These are phyloP conservation scores for Epistrophella euchroma DNA, from an alignment of 2,888 invertebrate genomes.

Conservation along the genomic window DNA sequence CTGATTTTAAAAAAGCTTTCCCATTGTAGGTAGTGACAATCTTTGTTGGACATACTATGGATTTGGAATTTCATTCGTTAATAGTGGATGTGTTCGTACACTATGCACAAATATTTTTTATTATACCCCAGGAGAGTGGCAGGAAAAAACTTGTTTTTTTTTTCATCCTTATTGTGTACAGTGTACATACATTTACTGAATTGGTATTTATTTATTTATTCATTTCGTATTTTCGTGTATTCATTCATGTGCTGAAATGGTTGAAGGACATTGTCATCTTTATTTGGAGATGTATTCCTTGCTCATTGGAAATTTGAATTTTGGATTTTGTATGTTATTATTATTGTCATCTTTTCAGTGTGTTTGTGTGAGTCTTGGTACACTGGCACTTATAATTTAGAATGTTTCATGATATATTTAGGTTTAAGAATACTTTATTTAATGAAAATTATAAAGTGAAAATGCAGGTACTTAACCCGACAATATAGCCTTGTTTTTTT, in stretches of 20 bases:
- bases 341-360: not conserved
- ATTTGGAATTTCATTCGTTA: not conserved
- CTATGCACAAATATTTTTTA: not conserved
- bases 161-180: conserved; percentile 14
- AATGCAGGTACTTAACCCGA: too few relatives aligned
- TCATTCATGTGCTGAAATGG: conserved; percentile 59
- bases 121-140: conserved; percentile 23
- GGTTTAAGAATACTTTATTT: too few relatives aligned
- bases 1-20: too few relatives aligned
- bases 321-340: conserved; percentile 15
- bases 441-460: too few relatives aligned
- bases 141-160: conserved; percentile 53
- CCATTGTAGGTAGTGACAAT: too few relatives aligned
- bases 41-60: too few relatives aligned
- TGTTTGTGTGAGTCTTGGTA: not conserved
- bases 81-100: not conserved
- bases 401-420: not conserved
- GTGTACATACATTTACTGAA: conserved; percentile 52
- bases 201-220: conserved; percentile 74
- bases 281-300: conserved; percentile 60
- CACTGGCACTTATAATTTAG: not conserved
- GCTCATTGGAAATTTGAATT: conserved; percentile 55
- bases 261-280: conserved; percentile 67
- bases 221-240: conserved; percentile 69
- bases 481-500: too few relatives aligned